These are phyloP conservation scores for Taeniopygia guttata DNA, from an alignment of 2,797 vertebrate genomes.

Conservation along the genomic window DNA sequence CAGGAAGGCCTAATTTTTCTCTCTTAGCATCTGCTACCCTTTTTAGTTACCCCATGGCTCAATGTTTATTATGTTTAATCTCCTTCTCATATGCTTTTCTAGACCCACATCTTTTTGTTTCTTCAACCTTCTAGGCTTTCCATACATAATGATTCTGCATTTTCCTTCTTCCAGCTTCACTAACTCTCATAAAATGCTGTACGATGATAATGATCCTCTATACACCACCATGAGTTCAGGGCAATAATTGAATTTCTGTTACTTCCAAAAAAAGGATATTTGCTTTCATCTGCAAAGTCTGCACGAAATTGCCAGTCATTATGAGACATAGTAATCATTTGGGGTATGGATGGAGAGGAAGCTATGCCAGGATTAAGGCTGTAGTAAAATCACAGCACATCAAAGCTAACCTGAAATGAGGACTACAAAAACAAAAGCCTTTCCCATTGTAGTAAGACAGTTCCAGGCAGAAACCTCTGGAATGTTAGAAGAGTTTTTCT, in stretches of 20 bases:
- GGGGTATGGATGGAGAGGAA: not conserved
- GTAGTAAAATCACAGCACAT: not conserved
- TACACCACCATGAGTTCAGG: not conserved
- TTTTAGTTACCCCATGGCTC: not conserved
- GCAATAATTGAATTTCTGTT: not conserved
- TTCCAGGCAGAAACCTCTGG: not conserved
- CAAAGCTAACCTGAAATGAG: not conserved
- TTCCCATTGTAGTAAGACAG: not conserved
- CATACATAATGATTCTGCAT: not conserved
- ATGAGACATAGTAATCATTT: not conserved
- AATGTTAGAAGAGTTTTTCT: not conserved
- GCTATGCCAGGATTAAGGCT: not conserved
- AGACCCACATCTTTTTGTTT: not conserved
- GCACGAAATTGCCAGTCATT: not conserved
- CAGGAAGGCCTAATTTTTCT: not conserved
- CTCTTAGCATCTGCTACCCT: not conserved
- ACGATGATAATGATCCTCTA: not conserved
- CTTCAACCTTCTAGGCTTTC: not conserved
- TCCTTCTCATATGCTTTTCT: not conserved
- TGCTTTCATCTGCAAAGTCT: constrained; percentile 22
- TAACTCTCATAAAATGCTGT: not conserved
- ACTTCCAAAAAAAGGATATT: not conserved
- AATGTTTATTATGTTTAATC: not conserved
- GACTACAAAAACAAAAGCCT: not conserved
- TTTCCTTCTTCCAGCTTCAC: not conserved